Conservation (phyloP, 2,888 invertebrate genomes). For the Euplexia lucipara region DNA sequence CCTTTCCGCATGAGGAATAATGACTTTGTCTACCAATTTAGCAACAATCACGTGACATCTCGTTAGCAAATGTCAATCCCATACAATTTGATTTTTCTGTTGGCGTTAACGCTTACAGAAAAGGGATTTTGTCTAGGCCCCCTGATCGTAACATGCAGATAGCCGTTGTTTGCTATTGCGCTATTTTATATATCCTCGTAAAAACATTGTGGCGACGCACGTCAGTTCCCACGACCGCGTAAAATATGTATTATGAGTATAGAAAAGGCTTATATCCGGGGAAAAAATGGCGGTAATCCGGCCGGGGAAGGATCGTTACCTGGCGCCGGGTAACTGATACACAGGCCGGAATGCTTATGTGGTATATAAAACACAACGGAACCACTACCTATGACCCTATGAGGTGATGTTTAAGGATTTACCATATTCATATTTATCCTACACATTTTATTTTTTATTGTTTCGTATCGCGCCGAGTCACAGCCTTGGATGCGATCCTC, state of each 20-base stretch:
- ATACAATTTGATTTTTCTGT: too few species aligned
- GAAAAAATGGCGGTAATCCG: slow-evolving; percentile 12
- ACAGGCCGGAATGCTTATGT: not conserved
- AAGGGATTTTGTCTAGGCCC: too few species aligned
- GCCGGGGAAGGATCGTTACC: not conserved
- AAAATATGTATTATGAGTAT: slow-evolving; percentile 5
- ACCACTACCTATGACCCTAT: too few species aligned
- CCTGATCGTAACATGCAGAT: slow-evolving; percentile 55
- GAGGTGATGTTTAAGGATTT: not conserved
- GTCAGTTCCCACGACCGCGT: not conserved
- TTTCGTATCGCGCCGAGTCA: not conserved
- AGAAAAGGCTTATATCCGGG: not conserved
- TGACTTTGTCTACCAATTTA: too few species aligned
- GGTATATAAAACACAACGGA: too few species aligned
- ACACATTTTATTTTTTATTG: not conserved
- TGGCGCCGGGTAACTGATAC: not conserved
- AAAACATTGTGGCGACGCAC: slow-evolving; percentile 31
- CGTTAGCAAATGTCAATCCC: too few species aligned
- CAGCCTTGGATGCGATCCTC: slow-evolving; percentile 1
- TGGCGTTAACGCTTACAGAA: too few species aligned
- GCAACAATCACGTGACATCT: too few species aligned
- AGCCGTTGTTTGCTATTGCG: slow-evolving; percentile 20
- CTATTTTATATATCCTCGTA: slow-evolving; percentile 44
- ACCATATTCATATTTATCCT: not conserved
- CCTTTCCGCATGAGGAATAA: too few species aligned